phyloP scores from a whole-genome alignment of 2,113 vertebrate species.

The Eretmochelys imbricata region DNA sequence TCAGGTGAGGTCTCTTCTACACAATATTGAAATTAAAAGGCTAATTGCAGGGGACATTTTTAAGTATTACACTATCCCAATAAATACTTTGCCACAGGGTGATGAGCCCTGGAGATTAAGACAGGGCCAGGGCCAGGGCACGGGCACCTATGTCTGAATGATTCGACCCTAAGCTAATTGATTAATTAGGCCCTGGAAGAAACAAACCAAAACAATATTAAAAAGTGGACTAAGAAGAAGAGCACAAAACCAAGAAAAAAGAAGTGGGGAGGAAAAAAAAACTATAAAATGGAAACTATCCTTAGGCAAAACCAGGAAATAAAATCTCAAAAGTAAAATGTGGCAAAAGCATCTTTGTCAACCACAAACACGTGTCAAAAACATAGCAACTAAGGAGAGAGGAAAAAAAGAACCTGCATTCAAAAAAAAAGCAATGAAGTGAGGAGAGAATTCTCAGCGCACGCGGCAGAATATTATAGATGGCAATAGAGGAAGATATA shows the following conservation, averaged over 20 bases:
- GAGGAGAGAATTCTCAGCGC: not conserved
- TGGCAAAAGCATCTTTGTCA: not conserved
- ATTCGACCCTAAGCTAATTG: not conserved
- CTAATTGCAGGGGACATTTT: not conserved
- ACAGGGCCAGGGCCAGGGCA: not conserved
- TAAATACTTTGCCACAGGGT: not conserved
- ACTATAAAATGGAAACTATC: not conserved
- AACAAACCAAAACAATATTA: not conserved
- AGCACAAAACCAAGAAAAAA: not conserved
- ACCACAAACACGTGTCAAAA: accelerated
- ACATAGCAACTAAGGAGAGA: accelerated
- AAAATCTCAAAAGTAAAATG: not conserved
- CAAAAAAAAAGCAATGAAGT: not conserved
- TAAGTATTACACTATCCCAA: not conserved
- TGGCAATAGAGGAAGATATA: not conserved
- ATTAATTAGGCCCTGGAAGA: not conserved
- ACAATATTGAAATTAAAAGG: not conserved
- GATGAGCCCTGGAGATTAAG: not conserved
- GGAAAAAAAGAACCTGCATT: not conserved
- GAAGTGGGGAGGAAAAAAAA: not conserved
- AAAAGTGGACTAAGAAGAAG: not conserved
- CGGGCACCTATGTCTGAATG: not conserved
- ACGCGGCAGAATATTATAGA: not conserved
- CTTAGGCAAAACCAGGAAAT: not conserved
- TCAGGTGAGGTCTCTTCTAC: not conserved